These are phyloP conservation scores for Cryptocephalus primarius DNA, from an alignment of 2,888 invertebrate species.

Conservation along the genomic window DNA sequence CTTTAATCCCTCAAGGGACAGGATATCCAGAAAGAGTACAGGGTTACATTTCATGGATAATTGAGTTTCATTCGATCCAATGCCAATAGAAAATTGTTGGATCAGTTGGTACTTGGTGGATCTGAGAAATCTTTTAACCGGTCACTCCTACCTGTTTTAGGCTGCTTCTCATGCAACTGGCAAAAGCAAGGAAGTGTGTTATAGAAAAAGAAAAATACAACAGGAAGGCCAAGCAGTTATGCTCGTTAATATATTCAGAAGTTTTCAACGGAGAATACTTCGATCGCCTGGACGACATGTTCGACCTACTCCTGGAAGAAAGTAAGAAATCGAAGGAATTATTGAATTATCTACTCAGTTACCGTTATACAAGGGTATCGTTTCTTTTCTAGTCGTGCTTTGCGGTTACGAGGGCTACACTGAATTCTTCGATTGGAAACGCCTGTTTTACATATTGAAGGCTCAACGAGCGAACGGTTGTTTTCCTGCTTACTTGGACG, in stretches of 20 bases:
- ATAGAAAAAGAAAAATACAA: slow-evolving; percentile 9
- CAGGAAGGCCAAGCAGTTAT: slow-evolving; percentile 12
- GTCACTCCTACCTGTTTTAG: slow-evolving; percentile 10
- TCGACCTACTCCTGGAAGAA: slow-evolving; percentile 24
- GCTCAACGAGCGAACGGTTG: slow-evolving; percentile 21
- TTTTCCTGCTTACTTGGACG: slow-evolving; percentile 14
- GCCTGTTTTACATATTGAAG: slow-evolving; percentile 19
- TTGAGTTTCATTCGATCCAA: too few relatives aligned
- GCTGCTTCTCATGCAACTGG: slow-evolving; percentile 17
- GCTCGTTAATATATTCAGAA: slow-evolving; percentile 17
- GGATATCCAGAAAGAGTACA: too few relatives aligned
- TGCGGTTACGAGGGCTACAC: slow-evolving; percentile 25
- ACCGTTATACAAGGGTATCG: too few relatives aligned
- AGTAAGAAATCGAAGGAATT: too few relatives aligned
- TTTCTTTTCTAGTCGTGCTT: slow-evolving; percentile 19
- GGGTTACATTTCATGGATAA: too few relatives aligned
- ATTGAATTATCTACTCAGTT: too few relatives aligned
- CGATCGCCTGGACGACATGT: slow-evolving; percentile 13
- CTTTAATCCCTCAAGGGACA: neutral
- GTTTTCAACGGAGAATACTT: slow-evolving; percentile 13
- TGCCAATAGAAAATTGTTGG: too few relatives aligned
- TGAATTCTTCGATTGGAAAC: slow-evolving; percentile 20
- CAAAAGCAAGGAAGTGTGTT: slow-evolving; percentile 17
- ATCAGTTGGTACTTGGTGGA: neutral
- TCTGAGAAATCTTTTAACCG: too few relatives aligned